phyloP scores from a whole-genome alignment of 2,797 vertebrate genomes.

The Acanthurus lineatus region DNA sequence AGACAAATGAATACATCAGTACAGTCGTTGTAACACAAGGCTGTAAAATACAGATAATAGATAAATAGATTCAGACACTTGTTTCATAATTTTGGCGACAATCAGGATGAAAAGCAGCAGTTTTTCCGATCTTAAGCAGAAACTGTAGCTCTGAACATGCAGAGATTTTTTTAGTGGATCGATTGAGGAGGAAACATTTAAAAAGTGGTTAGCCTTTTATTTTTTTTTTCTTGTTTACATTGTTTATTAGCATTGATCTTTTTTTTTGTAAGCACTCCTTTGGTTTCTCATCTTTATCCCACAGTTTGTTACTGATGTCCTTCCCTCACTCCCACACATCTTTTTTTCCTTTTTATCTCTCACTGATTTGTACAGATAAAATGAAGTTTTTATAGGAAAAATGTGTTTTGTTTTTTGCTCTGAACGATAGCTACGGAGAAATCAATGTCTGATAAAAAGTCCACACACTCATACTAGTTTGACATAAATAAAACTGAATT shows the following conservation, averaged over 20 bases:
- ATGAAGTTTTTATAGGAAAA: slow-evolving; percentile 70
- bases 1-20: slow-evolving; percentile 41
- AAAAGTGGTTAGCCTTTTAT: slow-evolving; percentile 60
- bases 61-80: not conserved
- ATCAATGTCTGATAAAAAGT: slow-evolving; percentile 69
- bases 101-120: slow-evolving; percentile 11
- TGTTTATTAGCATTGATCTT: slow-evolving; percentile 64
- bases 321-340: slow-evolving; percentile 35
- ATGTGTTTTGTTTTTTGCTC: slow-evolving; percentile 29
- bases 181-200: slow-evolving; percentile 61
- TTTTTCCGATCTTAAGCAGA: not conserved
- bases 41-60: slow-evolving; percentile 34
- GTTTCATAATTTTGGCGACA: slow-evolving; percentile 2
- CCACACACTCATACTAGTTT: slow-evolving; percentile 69
- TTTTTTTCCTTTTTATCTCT: slow-evolving; percentile 42
- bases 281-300: slow-evolving; percentile 44
- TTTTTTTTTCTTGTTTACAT: slow-evolving; percentile 58
- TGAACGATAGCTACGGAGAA: slow-evolving; percentile 62
- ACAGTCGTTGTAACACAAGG: slow-evolving; percentile 2
- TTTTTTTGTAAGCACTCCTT: slow-evolving; percentile 62
- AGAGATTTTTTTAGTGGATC: slow-evolving; percentile 30
- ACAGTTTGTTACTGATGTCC: slow-evolving; percentile 59
- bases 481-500: slow-evolving; percentile 81
- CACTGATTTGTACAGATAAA: slow-evolving; percentile 78
- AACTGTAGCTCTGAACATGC: slow-evolving; percentile 14